phyloP scores from a whole-genome alignment of 2,113 vertebrate species.

The Potamarius usumacintae region DNA sequence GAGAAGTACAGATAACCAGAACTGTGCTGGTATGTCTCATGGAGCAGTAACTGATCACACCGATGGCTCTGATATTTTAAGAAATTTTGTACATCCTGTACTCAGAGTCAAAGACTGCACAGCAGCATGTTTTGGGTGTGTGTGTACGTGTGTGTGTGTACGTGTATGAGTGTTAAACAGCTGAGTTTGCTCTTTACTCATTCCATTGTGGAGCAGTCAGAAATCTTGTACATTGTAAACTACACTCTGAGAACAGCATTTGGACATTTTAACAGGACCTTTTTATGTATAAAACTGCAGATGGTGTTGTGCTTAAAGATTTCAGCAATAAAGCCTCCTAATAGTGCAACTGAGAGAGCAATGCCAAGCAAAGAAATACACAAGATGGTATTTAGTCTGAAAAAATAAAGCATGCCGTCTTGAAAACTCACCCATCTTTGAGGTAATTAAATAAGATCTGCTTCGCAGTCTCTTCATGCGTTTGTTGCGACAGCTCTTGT shows the following conservation, averaged over 20 bases:
- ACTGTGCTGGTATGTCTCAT: background rate
- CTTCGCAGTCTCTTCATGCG: conserved; percentile 94
- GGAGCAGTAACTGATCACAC: background rate
- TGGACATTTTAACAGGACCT: conserved; percentile 43
- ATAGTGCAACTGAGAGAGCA: background rate
- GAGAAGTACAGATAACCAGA: background rate
- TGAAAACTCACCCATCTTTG: conserved; percentile 88
- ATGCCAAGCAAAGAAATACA: background rate
- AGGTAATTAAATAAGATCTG: conserved; percentile 97
- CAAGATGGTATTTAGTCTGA: background rate
- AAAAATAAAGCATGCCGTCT: background rate
- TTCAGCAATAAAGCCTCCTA: background rate
- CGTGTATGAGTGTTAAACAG: conserved; percentile 31
- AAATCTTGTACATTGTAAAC: conserved; percentile 62
- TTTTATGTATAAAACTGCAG: conserved; percentile 23
- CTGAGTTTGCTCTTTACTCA: conserved; percentile 51
- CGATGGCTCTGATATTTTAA: background rate
- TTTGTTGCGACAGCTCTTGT: conserved; percentile 88
- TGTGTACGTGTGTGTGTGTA: background rate
- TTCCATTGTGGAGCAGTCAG: conserved; percentile 51
- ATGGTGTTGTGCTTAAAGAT: background rate
- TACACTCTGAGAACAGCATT: conserved; percentile 55
- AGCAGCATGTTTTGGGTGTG: conserved; percentile 13
- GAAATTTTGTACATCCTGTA: background rate
- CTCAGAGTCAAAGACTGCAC: background rate